These are phyloP conservation scores for Drosophila rellima DNA, from an alignment of 2,888 invertebrate species.

Conservation along the genomic window DNA sequence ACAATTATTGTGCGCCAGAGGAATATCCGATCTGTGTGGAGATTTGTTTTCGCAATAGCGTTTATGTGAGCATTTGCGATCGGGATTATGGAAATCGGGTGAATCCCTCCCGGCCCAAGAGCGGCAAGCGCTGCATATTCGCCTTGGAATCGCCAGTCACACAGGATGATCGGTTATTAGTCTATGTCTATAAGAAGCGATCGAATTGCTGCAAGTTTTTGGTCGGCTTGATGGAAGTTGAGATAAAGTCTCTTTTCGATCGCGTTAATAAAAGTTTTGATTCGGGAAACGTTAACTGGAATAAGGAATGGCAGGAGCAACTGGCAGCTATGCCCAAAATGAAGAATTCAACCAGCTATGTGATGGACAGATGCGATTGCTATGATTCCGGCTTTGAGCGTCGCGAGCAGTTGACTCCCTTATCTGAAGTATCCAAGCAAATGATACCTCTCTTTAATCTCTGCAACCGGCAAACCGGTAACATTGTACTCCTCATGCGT, in stretches of 20 bases:
- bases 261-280: slow-evolving; percentile 76
- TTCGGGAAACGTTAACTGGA: slow-evolving; percentile 73
- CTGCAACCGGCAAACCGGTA: slow-evolving; percentile 80
- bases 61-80: slow-evolving; percentile 83
- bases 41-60: slow-evolving; percentile 78
- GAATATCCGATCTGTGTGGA: slow-evolving; percentile 42
- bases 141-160: slow-evolving; percentile 76
- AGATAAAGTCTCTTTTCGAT: slow-evolving; percentile 66
- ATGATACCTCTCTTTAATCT: slow-evolving; percentile 81
- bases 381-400: slow-evolving; percentile 57
- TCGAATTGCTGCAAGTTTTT: slow-evolving; percentile 59
- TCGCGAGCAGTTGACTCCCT: slow-evolving; percentile 77
- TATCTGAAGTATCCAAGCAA: slow-evolving; percentile 76
- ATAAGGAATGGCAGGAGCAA: slow-evolving; percentile 39
- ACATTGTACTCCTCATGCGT: slow-evolving; percentile 82
- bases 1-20: slow-evolving; percentile 35
- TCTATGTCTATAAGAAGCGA: slow-evolving; percentile 83
- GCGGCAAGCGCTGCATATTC: slow-evolving; percentile 83
- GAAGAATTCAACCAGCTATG: slow-evolving; percentile 41
- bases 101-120: slow-evolving; percentile 61
- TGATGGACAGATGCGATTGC: slow-evolving; percentile 66
- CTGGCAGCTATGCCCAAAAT: slow-evolving; percentile 55
- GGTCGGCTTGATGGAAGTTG: slow-evolving; percentile 29
- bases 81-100: slow-evolving; percentile 78
- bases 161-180: slow-evolving; percentile 74